Conservation (phyloP, 2,113 vertebrate species). For the Mirza zaza region DNA sequence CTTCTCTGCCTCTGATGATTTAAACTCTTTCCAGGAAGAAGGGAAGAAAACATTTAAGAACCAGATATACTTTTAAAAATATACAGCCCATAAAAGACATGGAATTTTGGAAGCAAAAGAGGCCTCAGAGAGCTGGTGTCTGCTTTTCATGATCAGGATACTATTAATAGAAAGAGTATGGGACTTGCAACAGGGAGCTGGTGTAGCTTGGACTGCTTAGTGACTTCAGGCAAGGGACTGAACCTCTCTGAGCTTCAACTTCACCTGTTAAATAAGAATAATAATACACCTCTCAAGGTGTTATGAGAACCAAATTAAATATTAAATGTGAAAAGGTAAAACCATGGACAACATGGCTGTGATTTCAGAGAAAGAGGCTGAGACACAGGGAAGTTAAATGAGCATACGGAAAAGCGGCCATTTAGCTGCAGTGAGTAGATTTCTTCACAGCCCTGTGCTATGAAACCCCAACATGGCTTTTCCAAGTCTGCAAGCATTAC, state of each 20-base stretch:
- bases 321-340: neutral
- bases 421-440: neutral
- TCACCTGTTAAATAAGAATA: neutral
- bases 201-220: neutral
- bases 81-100: neutral
- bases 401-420: neutral
- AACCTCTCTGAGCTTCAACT: neutral
- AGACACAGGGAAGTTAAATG: neutral
- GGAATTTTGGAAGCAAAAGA: neutral
- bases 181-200: neutral
- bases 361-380: conserved; percentile 7
- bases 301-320: neutral
- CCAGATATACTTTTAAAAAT: neutral
- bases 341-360: neutral
- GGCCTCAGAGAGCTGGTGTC: neutral
- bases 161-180: neutral
- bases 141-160: neutral
- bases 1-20: neutral
- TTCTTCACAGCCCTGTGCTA: neutral
- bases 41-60: neutral
- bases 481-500: neutral
- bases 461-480: neutral
- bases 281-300: neutral
- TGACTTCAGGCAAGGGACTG: neutral
- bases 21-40: neutral